A percentile compares a stretch with the other conserved stretches of the same genome.
Evolutionary conservation across 2,888 invertebrate species (phyloP).

Genomic region (Ectobius pallidus): DNA sequence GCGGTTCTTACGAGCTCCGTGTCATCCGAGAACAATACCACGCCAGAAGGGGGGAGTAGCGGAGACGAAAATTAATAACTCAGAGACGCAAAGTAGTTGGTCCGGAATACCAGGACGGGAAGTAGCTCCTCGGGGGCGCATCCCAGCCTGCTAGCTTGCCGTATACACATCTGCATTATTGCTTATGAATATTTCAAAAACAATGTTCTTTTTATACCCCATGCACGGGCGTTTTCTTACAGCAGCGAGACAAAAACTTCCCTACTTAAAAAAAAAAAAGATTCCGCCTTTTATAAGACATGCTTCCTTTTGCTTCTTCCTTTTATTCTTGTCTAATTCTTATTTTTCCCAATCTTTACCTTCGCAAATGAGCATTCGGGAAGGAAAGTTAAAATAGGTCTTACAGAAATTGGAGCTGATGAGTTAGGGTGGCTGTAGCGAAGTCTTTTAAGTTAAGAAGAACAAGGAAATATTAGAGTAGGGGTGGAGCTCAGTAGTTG

Average conservation of each 20-base stretch:
- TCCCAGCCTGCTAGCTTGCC: constrained; percentile 8
- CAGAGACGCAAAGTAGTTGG: constrained; percentile 33
- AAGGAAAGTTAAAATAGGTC: too few relatives aligned
- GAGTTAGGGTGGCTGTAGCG: too few relatives aligned
- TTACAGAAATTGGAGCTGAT: too few relatives aligned
- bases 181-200: constrained; percentile 46
- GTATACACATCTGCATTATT: constrained; percentile 46
- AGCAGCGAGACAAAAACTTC: too few relatives aligned
- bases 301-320: too few relatives aligned
- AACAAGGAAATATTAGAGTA: too few relatives aligned
- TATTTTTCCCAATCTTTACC: too few relatives aligned
- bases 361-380: too few relatives aligned
- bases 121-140: constrained; percentile 32
- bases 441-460: too few relatives aligned
- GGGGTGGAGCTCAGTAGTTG: too few relatives aligned
- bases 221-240: not conserved
- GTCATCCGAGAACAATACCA: not conserved
- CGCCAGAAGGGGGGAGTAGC: not conserved
- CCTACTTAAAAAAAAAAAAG: not conserved
- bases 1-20: too few relatives aligned
- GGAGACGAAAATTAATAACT: constrained; percentile 35
- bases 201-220: constrained; percentile 24
- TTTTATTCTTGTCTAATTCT: too few relatives aligned
- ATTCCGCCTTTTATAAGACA: not conserved
- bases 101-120: constrained; percentile 8